Base-by-base conservation (phyloP, 64 coral and sea anemone genomes). In the Actinia equina region DNA sequence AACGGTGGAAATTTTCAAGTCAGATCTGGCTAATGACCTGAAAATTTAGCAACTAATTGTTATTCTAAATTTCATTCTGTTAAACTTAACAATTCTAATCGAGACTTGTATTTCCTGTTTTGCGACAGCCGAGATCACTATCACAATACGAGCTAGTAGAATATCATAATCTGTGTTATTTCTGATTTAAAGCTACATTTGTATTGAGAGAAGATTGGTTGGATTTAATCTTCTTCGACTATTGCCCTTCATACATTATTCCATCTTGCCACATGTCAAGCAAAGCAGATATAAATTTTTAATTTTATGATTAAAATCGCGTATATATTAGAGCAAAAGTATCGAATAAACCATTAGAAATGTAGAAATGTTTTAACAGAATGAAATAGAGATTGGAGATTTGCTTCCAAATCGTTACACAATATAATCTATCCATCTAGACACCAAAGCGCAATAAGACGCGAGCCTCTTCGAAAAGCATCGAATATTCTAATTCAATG, bases 261-360 rank as follows among this genome's bases (percentile, higher is more conserved):
- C 94, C 90, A 64, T 20, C 65, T 83, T 92, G 91, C 94, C 94
- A 97, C 94, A 97, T 97, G 94, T 97, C 91, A 97, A 61, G 88
- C 84, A 88, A 88, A 93, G 81, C 86, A 58, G 71, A 86, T 90
- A 97, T 97, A 91, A 97, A 97, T 97, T 97, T 97, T 97, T 97
- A 97, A 97, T 97, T 62, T 43, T 85, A 12, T 60, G 52, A 58
- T 85, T 84, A 5, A 85, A 85, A 53, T 42, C 26, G 30, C 55
- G 83, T 85, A 85, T 85, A 85, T 58, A 60, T 85, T 85, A 82
- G 53, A n/a, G 44, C 10, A 82, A 82, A 52, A 82, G 44, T 82
- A 82, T 51, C 80, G 19, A 82, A 30, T 74, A 74, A 30, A 41
- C 69, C 20, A 74, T 74, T 2, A 74, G n/a, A 65, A 74, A 74